These are phyloP conservation scores for Zhuqinia jingwanae DNA, from an alignment of 2,888 invertebrate genomes.

Conservation along the genomic window DNA sequence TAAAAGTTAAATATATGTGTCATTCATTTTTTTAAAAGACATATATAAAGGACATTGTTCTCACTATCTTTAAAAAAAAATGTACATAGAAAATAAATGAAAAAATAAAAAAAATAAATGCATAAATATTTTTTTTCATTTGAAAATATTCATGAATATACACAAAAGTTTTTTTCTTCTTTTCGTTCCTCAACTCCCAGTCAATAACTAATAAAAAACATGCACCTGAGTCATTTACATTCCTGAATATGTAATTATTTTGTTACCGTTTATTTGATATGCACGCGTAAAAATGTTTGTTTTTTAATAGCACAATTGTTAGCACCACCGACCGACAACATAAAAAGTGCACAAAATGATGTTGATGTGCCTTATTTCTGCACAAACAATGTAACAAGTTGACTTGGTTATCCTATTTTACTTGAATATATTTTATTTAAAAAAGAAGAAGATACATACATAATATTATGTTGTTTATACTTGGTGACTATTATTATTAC, in stretches of 20 bases:
- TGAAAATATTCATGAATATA: slow-evolving; percentile 48
- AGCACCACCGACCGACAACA: neutral
- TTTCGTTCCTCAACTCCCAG: neutral
- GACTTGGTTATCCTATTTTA: too few species aligned
- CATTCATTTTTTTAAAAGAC: too few species aligned
- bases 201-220: slow-evolving; percentile 18
- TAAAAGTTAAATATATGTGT: too few species aligned
- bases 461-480: neutral
- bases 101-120: slow-evolving; percentile 43
- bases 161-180: slow-evolving; percentile 26
- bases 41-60: neutral
- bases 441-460: neutral
- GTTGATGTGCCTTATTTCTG: too few species aligned
- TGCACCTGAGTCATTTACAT: slow-evolving; percentile 18
- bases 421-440: too few species aligned
- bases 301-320: slow-evolving; percentile 1
- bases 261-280: slow-evolving; percentile 44
- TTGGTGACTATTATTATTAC: slow-evolving; percentile 45
- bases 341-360: too few species aligned
- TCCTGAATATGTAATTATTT: slow-evolving; percentile 27
- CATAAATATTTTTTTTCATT: slow-evolving; percentile 28
- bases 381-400: too few species aligned
- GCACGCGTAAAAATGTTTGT: slow-evolving; percentile 44
- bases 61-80: slow-evolving; percentile 14
- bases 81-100: slow-evolving; percentile 12